Evolutionary conservation across 2,113 vertebrate species (phyloP), one percentile per base, ranked within the genome.

Genomic region (Stictonetta naevosa): DNA sequence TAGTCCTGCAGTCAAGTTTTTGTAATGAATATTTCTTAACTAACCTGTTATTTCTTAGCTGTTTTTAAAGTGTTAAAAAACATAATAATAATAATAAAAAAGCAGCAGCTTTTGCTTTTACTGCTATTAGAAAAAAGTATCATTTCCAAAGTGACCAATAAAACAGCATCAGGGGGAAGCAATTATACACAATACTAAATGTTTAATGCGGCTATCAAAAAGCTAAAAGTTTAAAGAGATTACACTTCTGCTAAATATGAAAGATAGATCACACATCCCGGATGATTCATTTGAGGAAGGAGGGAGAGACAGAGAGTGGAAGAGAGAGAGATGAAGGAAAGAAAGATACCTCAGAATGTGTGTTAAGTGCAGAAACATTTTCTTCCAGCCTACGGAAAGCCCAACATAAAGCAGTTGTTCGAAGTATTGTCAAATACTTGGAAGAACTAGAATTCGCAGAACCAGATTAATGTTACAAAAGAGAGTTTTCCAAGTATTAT

Each of bases 1-100:
- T 98, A 99, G 98, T 98, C 98, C 98, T 98, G 98, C 97, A 98
- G 98, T 98, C 98, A 98, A 97, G 98, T 99, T 98, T 98, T 98
- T 98, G 97, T 96, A 97, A 98, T 97, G 98, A 98, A 97, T 97
- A 96, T 98, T 98, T 96, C 96, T 98, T 97, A 98, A 98, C 97
- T 97, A 98, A 98, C 96, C 97, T 97, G 97, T 89, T 95, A 97
- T 94, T 97, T 96, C 96, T 97, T 94, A 82, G 86, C 94, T 97
- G 89, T 36, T 96, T 95, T 72, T 50, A 96, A 98, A 96, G 96
- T 93, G 96, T 94, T 92, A 87, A 71, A 67, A 73, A 36, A 56
- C 48, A 52, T 9, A 38, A n/a, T 60, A 83, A 52, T 22, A 48
- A 21, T 48, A 46, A 48, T 48, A n/a, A 22, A 67, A 63, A 36